Evolutionary conservation across 1,140 invertebrate species (phyloP).

Genomic region (Halictus rubicundus): DNA sequence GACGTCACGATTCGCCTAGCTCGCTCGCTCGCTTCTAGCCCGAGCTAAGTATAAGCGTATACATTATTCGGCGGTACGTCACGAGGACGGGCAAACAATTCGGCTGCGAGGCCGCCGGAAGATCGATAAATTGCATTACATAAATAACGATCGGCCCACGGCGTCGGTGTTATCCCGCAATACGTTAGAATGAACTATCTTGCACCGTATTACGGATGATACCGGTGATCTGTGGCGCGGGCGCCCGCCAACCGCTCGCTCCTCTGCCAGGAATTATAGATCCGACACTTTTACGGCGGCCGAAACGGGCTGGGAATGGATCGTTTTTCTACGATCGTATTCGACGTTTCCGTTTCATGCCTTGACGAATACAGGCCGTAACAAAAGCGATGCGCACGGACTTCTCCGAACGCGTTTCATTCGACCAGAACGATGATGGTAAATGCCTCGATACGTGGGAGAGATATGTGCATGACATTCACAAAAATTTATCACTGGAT

Average conservation of each 20-base stretch:
- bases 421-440: no score
- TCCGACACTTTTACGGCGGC: neutral
- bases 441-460: no score
- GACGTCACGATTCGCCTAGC: neutral
- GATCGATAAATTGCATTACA: slow-evolving; percentile 44
- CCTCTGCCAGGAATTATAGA: slow-evolving; percentile 24
- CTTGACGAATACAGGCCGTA: no score
- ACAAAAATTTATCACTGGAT: no score
- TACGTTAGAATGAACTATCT: slow-evolving; percentile 45
- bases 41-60: neutral
- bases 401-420: no score
- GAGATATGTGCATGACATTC: no score
- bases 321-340: neutral
- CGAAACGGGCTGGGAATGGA: slow-evolving; percentile 11
- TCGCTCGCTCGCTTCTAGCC: neutral
- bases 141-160: slow-evolving; percentile 30
- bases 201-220: slow-evolving; percentile 33
- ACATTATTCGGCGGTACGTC: slow-evolving; percentile 26
- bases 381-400: no score
- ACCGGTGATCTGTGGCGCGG: slow-evolving; percentile 21
- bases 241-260: neutral
- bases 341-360: neutral
- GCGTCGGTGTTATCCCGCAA: slow-evolving; percentile 35
- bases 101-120: neutral
- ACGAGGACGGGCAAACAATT: slow-evolving; percentile 32